These are phyloP conservation scores for Acanthornis magna DNA, from an alignment of 2,797 vertebrate species.

Conservation along the genomic window DNA sequence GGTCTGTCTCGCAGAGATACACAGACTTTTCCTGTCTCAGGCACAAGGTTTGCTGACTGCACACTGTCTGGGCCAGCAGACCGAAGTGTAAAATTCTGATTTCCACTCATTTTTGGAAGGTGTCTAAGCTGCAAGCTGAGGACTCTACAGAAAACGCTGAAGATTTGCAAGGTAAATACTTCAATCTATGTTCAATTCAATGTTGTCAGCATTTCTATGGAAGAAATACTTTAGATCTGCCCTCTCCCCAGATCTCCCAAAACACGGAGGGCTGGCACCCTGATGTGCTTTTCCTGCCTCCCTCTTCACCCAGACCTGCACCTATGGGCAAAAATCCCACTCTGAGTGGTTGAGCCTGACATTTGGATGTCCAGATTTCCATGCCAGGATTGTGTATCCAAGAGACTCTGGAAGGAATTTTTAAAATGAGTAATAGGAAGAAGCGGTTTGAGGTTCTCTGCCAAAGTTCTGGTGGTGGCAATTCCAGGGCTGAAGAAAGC, in stretches of 20 bases:
- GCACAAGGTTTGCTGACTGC: neutral
- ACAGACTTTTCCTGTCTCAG: neutral
- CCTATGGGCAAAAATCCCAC: neutral
- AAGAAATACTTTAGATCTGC: neutral
- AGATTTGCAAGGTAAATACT: neutral
- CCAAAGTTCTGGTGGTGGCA: neutral
- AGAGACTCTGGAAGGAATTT: neutral
- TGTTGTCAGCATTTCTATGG: neutral
- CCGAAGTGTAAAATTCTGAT: neutral
- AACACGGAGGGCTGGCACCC: neutral
- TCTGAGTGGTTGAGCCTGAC: accelerated
- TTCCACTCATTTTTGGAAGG: neutral
- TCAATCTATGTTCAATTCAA: accelerated
- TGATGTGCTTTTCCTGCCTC: neutral
- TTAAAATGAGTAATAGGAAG: neutral
- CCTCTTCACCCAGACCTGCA: neutral
- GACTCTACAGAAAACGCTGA: neutral
- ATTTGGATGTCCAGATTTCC: neutral
- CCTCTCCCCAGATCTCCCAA: neutral
- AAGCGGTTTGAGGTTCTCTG: neutral
- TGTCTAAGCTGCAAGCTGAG: neutral
- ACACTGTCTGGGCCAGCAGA: neutral
- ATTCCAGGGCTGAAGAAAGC: neutral
- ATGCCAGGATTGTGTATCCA: neutral
- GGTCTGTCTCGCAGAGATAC: neutral